phyloP scores from a whole-genome alignment of 2,888 invertebrate species.

The Lamellibrachia columna region DNA sequence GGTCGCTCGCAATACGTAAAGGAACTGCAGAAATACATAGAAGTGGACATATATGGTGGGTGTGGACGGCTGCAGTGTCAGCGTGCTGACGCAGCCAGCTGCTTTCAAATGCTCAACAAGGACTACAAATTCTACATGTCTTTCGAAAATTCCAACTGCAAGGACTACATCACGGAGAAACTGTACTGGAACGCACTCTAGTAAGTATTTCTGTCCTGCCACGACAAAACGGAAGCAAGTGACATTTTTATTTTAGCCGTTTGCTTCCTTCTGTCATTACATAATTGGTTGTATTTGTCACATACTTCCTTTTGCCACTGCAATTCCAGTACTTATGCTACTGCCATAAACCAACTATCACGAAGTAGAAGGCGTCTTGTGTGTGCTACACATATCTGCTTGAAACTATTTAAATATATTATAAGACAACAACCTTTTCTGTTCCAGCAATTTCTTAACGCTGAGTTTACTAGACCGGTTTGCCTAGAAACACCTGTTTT shows the following conservation, averaged over 20 bases:
- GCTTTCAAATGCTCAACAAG: constrained; percentile 81
- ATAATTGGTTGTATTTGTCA: no score
- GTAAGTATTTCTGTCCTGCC: constrained; percentile 13
- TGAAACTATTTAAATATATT: no score
- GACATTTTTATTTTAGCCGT: no score
- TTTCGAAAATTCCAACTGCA: constrained; percentile 94
- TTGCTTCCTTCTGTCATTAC: no score
- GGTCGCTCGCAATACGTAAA: constrained; percentile 85
- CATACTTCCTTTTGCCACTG: no score
- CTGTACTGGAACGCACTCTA: constrained; percentile 67
- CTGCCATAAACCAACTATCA: background rate
- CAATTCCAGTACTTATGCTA: no score
- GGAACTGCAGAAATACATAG: constrained; percentile 85
- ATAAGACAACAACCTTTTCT: no score
- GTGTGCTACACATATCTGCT: no score
- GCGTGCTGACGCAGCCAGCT: constrained; percentile 69
- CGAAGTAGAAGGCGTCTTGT: background rate
- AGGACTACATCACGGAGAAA: constrained; percentile 93
- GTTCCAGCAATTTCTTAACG: no score
- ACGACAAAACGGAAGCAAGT: no score
- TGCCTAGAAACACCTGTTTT: no score
- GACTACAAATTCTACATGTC: constrained; percentile 91
- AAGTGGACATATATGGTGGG: constrained; percentile 54
- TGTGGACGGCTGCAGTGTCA: constrained; percentile 84
- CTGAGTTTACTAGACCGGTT: no score